Conservation (phyloP, 2,797 vertebrate genomes). For the Tragopan temminckii region DNA sequence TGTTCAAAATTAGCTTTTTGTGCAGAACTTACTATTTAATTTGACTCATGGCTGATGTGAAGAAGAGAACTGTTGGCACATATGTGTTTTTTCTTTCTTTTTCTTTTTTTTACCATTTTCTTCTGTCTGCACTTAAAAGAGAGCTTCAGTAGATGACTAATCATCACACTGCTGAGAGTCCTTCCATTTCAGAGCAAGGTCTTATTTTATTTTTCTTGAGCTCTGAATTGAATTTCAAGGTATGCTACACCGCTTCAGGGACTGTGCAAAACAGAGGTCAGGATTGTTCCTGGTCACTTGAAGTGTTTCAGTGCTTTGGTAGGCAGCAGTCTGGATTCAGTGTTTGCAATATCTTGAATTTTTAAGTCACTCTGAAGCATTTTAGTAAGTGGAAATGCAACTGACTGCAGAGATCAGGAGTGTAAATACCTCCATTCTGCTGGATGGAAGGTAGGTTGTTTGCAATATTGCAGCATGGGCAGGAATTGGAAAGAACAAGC, state of each 20-base stretch:
- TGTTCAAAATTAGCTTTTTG: background rate
- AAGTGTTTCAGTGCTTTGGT: background rate
- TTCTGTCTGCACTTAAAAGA: background rate
- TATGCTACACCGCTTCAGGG: accelerated
- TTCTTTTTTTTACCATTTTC: background rate
- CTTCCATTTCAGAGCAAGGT: background rate
- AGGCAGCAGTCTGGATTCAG: background rate
- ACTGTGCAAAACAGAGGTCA: background rate
- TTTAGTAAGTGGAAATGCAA: background rate
- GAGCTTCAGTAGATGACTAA: background rate
- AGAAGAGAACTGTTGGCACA: background rate
- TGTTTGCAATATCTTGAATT: background rate
- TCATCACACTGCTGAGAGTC: background rate
- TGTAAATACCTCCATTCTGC: background rate
- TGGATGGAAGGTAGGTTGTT: background rate
- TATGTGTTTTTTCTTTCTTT: background rate
- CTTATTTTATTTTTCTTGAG: background rate
- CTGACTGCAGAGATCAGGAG: background rate
- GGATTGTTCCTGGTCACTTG: background rate
- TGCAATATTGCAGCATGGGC: background rate
- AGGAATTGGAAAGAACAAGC: background rate
- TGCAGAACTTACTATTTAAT: background rate
- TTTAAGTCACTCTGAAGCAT: background rate
- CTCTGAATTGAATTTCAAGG: background rate
- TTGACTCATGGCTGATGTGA: background rate